Conservation (phyloP, 2,113 vertebrate species). For the Caretta caretta region DNA sequence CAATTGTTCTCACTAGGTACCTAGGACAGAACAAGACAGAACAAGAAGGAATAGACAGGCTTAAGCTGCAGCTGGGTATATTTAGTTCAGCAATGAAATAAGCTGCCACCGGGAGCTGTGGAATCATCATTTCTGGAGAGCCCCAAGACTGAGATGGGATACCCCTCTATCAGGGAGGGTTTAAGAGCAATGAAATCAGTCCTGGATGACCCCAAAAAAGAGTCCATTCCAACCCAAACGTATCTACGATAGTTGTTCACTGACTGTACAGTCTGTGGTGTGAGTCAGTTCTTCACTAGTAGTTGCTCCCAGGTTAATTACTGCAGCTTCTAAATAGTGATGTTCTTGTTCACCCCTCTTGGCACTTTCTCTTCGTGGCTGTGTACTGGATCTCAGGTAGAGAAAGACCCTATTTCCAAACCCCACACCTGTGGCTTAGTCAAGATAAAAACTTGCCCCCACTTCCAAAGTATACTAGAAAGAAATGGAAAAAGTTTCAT, state of each 20-base stretch:
- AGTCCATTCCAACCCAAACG: neutral
- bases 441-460: neutral
- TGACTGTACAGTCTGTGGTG: neutral
- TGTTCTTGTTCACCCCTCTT: accelerated
- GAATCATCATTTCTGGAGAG: neutral
- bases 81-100: neutral
- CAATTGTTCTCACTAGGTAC: neutral
- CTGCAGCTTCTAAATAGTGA: neutral
- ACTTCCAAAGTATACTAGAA: neutral
- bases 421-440: neutral
- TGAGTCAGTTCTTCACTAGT: neutral
- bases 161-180: neutral
- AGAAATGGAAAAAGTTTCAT: neutral
- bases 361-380: neutral
- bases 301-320: neutral
- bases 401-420: neutral
- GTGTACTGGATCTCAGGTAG: neutral
- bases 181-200: neutral
- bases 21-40: neutral
- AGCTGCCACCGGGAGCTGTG: neutral
- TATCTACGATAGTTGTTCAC: neutral
- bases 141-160: neutral
- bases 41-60: neutral
- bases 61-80: neutral
- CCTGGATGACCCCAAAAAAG: neutral